Evolutionary conservation across 2,888 invertebrate species (phyloP), one percentile per base, ranked within the genome.

Genomic region (Troides aeacus): DNA sequence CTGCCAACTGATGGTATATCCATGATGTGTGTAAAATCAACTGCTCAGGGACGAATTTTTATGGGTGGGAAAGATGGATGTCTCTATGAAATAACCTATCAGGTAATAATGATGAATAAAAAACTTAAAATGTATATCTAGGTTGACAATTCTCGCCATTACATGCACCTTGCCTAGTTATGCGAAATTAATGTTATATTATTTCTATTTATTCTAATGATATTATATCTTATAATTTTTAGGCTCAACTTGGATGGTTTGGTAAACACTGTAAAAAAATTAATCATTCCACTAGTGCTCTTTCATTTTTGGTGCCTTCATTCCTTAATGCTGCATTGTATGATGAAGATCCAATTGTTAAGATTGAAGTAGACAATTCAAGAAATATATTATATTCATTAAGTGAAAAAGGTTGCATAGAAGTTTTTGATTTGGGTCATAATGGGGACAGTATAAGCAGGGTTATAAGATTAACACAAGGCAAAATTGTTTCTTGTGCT

Each of bases 51-150:
- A 0, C 93, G 99, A 74, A 96, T 99, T 77, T 99, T 99, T 86
- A 94, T 99, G 85, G 98, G 98, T 24, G 98, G 97, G 30, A 97
- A 97, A 83, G 99, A 99, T 93, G 98, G 99, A 15, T 97, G 96
- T 77, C 92, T 99, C 1, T 99, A 97, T 93, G 99, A 99, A 94
- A 95, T 99, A 74, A 95, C 95, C 75, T 99, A 99, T 90, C 97
- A 98, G 94, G 97, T 97, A 73, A n/a, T 39, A 21, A 57, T 57
- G 2, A 57, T n/a, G 56, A 42, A 53, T 42, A 61, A 21, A 2
- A 30, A 30, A 2, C 30, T 30, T 30, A 2, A 30, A 5, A 30
- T 4, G 30, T 30, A 30, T 30, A 57, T 46, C n/a, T 21, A n/a
- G 18, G 21, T 60, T 39, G 39, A 39, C 39, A 50, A 15, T 50